Percentiles rank a stretch among this genome's conserved stretches.
Conservation (phyloP, 2,888 invertebrate species). For the Pyrocoelia pectoralis region DNA sequence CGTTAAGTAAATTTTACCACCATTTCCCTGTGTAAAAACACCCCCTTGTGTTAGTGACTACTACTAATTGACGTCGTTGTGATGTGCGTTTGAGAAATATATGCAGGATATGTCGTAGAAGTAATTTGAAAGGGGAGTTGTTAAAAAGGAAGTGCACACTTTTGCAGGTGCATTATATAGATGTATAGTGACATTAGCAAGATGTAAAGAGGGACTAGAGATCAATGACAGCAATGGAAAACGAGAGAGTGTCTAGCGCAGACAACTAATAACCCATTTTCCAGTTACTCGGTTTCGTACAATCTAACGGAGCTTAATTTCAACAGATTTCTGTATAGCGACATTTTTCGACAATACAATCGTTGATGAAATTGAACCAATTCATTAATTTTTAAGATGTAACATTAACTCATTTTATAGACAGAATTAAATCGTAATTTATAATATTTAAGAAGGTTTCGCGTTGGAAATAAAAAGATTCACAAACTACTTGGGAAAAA, state of each 20-base stretch:
- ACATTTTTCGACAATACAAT: slow-evolving; percentile 44
- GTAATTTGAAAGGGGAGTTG: background rate
- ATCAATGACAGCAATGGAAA: slow-evolving; percentile 40
- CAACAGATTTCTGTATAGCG: slow-evolving; percentile 32
- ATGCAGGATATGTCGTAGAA: slow-evolving; percentile 15
- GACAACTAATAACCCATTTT: slow-evolving; percentile 50
- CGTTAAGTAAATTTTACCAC: slow-evolving; percentile 20
- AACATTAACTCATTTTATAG: slow-evolving; percentile 40
- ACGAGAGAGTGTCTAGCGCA: slow-evolving; percentile 43
- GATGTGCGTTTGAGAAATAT: slow-evolving; percentile 9
- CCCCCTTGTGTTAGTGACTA: slow-evolving; percentile 2
- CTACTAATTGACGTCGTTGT: slow-evolving; percentile 8
- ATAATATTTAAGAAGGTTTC: too few relatives aligned
- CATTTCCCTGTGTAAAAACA: slow-evolving; percentile 13
- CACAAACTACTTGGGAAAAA: too few relatives aligned
- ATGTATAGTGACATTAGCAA: slow-evolving; percentile 34
- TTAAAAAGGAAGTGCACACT: slow-evolving; percentile 20
- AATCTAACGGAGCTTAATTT: slow-evolving; percentile 34
- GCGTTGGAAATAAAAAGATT: too few relatives aligned
- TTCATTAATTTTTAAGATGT: slow-evolving; percentile 32
- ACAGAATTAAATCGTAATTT: too few relatives aligned
- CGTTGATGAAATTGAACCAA: slow-evolving; percentile 37
- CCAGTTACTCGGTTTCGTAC: slow-evolving; percentile 42
- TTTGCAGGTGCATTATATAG: slow-evolving; percentile 29
- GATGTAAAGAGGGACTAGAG: slow-evolving; percentile 40